Base-by-base conservation (phyloP, 2,888 invertebrate species). In the Drosophila antonietae region DNA sequence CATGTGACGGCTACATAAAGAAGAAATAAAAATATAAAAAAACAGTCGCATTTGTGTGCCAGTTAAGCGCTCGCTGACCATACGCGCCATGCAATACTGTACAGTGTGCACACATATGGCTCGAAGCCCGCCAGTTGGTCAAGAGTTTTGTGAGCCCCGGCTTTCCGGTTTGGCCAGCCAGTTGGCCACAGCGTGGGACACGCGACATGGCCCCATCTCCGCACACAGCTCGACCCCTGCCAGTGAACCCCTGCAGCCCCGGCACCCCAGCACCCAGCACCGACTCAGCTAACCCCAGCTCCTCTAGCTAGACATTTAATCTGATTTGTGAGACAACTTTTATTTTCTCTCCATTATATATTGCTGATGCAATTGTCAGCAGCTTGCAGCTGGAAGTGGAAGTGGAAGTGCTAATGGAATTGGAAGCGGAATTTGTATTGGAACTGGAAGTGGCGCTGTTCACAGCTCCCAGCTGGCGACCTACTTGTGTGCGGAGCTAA, bases 31-130 rank as follows among this genome's bases (percentile, higher is more conserved):
- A 69, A 56, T 1, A 20, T 1, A 20, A 3, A 8, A 43, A 78
- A 73, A 58, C 56, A 20, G 49, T 59, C 75, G 56, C 75, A 75
- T 56, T 75, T 56, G 59, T 69, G 75, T 79, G 76, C 76, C 80
- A 75, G 56, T 76, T 76, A 65, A 65, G 52, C 28, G 59, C 79
- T 80, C 20, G 59, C 79, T 80, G 80, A 64, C 76, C 76, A 77
- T 75, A 77, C 80, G 76, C 44, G 76, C 49, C 75, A 75, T 63
- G 62, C 62, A 61, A 37, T 56, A 20, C 31, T 9, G 31, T 18
- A 41, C 56, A 35, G 37, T 14, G 35, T 12, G 46, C 59, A 15
- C 43, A 33, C 33, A 39, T 66, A 66, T 66, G 73, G 73, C 31
- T 37, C 23, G 57, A 20, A 5, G 6, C 31, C 31, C 44, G 68